Evolutionary conservation across 2,113 vertebrate genomes (phyloP).

Genomic region (Microtus pennsylvanicus): DNA sequence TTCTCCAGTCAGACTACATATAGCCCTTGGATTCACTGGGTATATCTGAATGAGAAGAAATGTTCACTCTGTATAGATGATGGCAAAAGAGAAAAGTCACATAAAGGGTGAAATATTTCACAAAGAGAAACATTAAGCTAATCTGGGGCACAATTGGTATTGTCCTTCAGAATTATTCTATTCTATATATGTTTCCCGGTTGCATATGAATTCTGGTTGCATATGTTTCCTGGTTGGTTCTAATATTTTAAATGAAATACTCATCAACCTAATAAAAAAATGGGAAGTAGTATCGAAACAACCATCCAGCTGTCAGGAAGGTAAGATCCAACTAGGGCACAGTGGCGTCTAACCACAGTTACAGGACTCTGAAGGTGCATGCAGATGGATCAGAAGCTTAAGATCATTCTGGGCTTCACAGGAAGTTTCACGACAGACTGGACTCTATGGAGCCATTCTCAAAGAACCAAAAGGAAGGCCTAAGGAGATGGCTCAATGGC

Average conservation of each 20-base stretch:
- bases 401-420: rapidly evolving
- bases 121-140: background rate
- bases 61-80: background rate
- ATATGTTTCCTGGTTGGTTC: background rate
- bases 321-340: background rate
- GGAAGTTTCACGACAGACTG: background rate
- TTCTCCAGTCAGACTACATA: background rate
- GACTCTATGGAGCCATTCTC: too few species aligned
- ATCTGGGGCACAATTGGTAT: background rate
- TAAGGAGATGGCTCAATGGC: background rate
- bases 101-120: background rate
- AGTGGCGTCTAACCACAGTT: background rate
- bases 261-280: slow-evolving; percentile 1
- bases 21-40: background rate
- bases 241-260: slow-evolving; percentile 15
- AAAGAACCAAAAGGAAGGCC: background rate
- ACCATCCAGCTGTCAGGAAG: background rate
- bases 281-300: background rate
- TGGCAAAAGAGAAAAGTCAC: background rate
- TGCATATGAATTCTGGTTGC: background rate
- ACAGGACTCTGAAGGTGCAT: background rate
- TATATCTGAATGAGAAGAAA: background rate
- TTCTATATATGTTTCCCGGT: background rate
- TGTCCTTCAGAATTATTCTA: slow-evolving; percentile 7
- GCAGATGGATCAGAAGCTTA: background rate